Evolutionary conservation across 2,113 vertebrate genomes (phyloP), one percentile per base, ranked within the genome.

Genomic region (Mellivora capensis): DNA sequence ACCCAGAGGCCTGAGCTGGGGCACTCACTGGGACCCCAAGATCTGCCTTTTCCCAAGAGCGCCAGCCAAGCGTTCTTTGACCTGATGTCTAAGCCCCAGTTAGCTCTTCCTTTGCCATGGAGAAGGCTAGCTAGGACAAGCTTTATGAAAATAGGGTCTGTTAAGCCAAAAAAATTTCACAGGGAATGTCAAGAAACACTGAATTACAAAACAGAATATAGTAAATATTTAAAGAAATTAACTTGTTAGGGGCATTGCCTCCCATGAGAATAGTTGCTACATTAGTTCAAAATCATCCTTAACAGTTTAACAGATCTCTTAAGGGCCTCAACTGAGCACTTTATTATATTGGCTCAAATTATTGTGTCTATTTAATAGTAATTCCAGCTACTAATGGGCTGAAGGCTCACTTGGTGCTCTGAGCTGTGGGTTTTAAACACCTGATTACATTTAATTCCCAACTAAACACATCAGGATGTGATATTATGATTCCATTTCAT

Each of bases 151-250:
- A 62, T 1, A 27, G 42, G 12, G 37, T 83, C 69, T 54, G 18
- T n/a, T 72, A 44, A 71, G 64, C 15, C 52, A 71, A 95, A 80
- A 54, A 37, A 74, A 69, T 62, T 86, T 95, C 71, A 47, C n/a
- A 72, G 77, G 64, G 20, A 85, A 59, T 57, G n/a, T 82, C 54
- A 91, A 82, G 76, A 77, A 80, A 84, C 77, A 39, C 61, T 93
- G 82, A 90, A 89, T 80, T 84, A 80, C 23, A 21, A 88, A 91
- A 95, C 42, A 92, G 39, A 87, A 54, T 77, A 57, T 3, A 74
- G 74, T 29, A 62, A 96, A 83, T 64, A 79, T 44, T 79, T 61
- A 54, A 82, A 87, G 83, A 83, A 67, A 94, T 88, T 83, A 87
- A 84, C 52, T 71, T 59, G 4, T 37, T 6, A 15, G 4, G 34